Percentiles rank a stretch among this genome's conserved stretches.
phyloP scores from a whole-genome alignment of 2,113 vertebrate genomes.

The Proterorhinus semilunaris region DNA sequence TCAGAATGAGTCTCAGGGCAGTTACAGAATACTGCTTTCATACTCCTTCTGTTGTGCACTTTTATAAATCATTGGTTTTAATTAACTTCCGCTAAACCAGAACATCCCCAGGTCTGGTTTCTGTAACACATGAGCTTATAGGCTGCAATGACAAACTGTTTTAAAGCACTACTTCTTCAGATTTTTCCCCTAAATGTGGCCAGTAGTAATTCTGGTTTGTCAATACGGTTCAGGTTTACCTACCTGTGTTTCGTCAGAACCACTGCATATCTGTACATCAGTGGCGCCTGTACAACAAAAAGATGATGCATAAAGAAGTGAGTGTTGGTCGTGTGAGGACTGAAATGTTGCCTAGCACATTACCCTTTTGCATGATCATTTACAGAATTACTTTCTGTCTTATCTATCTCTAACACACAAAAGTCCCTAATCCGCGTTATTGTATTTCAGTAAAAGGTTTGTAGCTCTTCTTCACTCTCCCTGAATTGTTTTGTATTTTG shows the following conservation, averaged over 20 bases:
- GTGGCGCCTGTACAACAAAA: neutral
- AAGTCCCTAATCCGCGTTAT: neutral
- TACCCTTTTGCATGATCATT: neutral
- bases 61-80: no score
- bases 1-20: neutral
- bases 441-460: neutral
- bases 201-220: neutral
- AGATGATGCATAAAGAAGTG: neutral
- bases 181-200: neutral
- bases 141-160: neutral
- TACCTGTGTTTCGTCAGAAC: neutral
- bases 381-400: neutral
- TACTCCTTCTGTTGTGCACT: no score
- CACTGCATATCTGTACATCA: neutral
- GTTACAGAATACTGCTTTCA: no score
- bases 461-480: slow-evolving; percentile 14
- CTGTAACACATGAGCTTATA: neutral
- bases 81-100: neutral
- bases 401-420: neutral
- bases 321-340: neutral
- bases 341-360: neutral
- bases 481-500: slow-evolving; percentile 18
- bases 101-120: neutral
- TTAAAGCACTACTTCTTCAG: neutral
- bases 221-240: neutral